Conservation (phyloP, 2,888 invertebrate species). For the Drosophila multiciliata region DNA sequence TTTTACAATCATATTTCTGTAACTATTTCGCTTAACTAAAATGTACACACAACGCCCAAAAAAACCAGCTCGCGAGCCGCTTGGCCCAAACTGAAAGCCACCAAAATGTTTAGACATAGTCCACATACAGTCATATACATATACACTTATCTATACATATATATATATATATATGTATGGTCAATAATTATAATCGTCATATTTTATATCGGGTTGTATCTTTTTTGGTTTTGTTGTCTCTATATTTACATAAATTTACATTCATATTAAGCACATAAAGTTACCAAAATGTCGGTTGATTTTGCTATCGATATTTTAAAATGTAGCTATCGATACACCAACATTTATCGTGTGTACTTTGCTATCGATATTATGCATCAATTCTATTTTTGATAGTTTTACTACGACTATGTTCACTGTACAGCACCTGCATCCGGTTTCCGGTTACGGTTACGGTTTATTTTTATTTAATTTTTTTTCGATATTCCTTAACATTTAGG, state of each 20-base stretch:
- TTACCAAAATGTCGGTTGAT: slow-evolving; percentile 32
- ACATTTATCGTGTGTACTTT: not conserved
- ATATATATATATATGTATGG: slow-evolving; percentile 33
- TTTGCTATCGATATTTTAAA: slow-evolving; percentile 15
- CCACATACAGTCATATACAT: slow-evolving; percentile 59
- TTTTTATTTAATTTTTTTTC: slow-evolving; percentile 5
- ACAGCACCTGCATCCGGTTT: slow-evolving; percentile 49
- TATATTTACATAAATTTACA: slow-evolving; percentile 79
- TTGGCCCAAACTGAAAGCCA: slow-evolving; percentile 54
- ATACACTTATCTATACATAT: slow-evolving; percentile 36
- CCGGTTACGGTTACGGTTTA: slow-evolving; percentile 6
- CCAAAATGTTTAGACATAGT: slow-evolving; percentile 59
- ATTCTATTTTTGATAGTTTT: slow-evolving; percentile 31
- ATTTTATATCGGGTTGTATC: slow-evolving; percentile 14
- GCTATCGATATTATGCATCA: slow-evolving; percentile 21
- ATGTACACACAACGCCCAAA: slow-evolving; percentile 69
- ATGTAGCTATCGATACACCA: slow-evolving; percentile 12
- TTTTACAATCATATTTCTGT: slow-evolving; percentile 63
- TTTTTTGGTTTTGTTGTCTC: slow-evolving; percentile 1
- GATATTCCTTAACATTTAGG: slow-evolving; percentile 60
- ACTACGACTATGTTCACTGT: slow-evolving; percentile 52
- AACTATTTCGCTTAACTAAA: slow-evolving; percentile 68
- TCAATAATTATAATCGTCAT: slow-evolving; percentile 39
- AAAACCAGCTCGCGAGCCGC: slow-evolving; percentile 44
- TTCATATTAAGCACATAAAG: slow-evolving; percentile 61